A percentile compares a stretch with the other conserved stretches of the same genome.
phyloP scores from a whole-genome alignment of 2,113 vertebrate species.

The Symphodus melops region DNA sequence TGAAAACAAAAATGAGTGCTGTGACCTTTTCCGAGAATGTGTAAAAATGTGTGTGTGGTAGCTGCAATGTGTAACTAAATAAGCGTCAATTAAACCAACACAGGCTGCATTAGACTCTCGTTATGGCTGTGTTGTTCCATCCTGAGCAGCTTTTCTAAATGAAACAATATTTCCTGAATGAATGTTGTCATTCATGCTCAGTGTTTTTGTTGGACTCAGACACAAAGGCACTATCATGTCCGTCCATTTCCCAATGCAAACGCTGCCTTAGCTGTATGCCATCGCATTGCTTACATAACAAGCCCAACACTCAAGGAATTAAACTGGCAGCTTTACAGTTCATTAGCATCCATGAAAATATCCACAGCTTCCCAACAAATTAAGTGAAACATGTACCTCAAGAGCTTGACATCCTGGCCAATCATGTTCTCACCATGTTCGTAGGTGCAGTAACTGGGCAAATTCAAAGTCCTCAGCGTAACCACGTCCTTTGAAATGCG shows the following conservation, averaged over 20 bases:
- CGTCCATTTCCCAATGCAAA: conserved; percentile 49
- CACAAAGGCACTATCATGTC: conserved; percentile 50
- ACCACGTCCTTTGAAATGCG: conserved; percentile 1
- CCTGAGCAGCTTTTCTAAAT: conserved; percentile 30
- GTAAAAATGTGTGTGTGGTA: conserved; percentile 9
- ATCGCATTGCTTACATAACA: conserved; percentile 31
- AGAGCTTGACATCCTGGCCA: conserved; percentile 22
- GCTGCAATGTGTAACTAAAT: background rate
- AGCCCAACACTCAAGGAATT: conserved; percentile 38
- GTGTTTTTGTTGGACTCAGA: conserved; percentile 49
- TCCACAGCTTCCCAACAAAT: conserved; percentile 44
- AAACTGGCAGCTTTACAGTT: conserved; percentile 30
- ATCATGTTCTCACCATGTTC: background rate
- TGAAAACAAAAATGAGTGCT: conserved; percentile 26
- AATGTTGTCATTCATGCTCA: conserved; percentile 9
- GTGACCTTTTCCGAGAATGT: conserved; percentile 36
- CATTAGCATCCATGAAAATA: conserved; percentile 52
- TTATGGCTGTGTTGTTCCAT: conserved; percentile 29
- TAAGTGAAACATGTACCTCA: conserved; percentile 33
- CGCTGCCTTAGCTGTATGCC: conserved; percentile 33
- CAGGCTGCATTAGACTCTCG: background rate
- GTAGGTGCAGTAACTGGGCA: background rate
- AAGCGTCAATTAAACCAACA: background rate
- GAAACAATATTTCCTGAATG: conserved; percentile 40
- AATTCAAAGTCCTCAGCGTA: background rate